A percentile compares a stretch with the other conserved stretches of the same genome.
Conservation (phyloP, 2,888 invertebrate genomes). For the Dysmachus trigonus region DNA sequence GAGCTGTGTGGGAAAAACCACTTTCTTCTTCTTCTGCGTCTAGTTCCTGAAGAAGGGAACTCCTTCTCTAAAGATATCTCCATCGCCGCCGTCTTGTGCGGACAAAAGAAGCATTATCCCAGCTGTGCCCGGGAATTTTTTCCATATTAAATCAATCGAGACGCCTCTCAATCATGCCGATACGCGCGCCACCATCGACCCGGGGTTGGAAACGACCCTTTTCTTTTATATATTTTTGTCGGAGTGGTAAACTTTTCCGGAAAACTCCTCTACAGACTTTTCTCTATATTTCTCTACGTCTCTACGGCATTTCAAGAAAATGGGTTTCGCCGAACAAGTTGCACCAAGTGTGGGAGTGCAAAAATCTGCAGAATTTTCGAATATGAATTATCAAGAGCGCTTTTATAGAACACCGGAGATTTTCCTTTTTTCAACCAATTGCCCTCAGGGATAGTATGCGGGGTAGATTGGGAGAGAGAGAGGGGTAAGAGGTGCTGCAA, state of each 20-base stretch:
- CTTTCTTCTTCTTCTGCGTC: not conserved
- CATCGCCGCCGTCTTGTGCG: not conserved
- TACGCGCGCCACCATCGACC: not conserved
- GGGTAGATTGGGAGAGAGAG: not conserved
- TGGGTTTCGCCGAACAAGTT: not conserved
- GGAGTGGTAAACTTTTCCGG: not conserved
- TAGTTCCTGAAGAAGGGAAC: not conserved
- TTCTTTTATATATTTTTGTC: not conserved
- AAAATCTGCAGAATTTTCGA: not conserved
- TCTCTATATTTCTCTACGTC: too few species aligned
- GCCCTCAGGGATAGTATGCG: not conserved
- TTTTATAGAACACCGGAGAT: not conserved
- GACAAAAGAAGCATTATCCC: not conserved
- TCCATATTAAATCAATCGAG: not conserved
- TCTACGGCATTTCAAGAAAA: not conserved
- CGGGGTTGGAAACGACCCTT: not conserved
- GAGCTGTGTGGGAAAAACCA: not conserved
- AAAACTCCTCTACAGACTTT: not conserved
- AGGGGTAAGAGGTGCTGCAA: not conserved
- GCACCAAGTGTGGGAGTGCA: not conserved
- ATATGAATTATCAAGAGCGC: not conserved
- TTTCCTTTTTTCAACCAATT: not conserved
- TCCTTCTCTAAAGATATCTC: not conserved
- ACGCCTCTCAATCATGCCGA: not conserved
- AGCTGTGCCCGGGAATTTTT: not conserved